These are phyloP conservation scores for Chironomus riparius DNA, from an alignment of 2,888 invertebrate genomes.

Conservation along the genomic window DNA sequence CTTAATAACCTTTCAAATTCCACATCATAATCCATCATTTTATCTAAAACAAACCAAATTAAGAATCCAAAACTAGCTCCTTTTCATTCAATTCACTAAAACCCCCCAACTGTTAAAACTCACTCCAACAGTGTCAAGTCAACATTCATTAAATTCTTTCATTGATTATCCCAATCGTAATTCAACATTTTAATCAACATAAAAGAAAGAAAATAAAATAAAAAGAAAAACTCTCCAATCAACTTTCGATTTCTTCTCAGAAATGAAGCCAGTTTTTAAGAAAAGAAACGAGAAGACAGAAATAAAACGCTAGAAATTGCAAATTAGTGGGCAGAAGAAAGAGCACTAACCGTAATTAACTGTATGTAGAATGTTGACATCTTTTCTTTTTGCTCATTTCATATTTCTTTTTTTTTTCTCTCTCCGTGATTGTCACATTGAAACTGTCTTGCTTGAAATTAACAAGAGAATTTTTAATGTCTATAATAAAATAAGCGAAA, in stretches of 20 bases:
- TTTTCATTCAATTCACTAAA: no score
- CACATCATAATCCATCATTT: no score
- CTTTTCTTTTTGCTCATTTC: not conserved
- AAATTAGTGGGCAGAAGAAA: constrained; percentile 1
- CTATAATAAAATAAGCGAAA: not conserved
- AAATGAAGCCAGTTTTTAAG: not conserved
- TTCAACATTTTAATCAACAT: no score
- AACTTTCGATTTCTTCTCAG: constrained; percentile 2
- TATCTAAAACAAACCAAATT: not conserved
- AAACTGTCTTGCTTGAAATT: not conserved
- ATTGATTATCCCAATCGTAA: not conserved
- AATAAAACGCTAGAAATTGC: not conserved
- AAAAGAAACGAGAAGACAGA: not conserved
- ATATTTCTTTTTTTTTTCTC: not conserved
- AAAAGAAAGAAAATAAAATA: not conserved
- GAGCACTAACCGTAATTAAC: not conserved
- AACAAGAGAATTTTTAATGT: not conserved
- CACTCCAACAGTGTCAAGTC: no score
- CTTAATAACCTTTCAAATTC: no score
- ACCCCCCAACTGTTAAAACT: no score
- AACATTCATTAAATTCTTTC: not conserved
- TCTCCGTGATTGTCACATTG: not conserved
- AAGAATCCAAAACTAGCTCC: not conserved
- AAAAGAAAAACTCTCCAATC: constrained; percentile 5
- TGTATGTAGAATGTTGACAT: constrained; percentile 16